A percentile compares a stretch with the other conserved stretches of the same genome.
phyloP scores from a whole-genome alignment of 23 tunicate genomes.

The Ascidia mentula region DNA sequence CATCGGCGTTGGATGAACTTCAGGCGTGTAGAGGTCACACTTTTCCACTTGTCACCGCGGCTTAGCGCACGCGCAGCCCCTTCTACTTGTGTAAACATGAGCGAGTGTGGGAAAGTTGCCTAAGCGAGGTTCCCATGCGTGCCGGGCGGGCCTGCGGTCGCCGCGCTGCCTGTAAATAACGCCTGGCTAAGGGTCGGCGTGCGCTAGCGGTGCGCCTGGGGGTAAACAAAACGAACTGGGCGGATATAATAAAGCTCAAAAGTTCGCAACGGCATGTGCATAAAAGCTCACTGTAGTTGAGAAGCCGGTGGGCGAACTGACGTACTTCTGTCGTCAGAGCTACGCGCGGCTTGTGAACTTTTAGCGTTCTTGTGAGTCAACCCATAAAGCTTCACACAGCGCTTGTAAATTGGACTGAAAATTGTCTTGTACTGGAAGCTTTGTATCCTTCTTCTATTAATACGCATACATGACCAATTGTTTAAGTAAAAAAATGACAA shows the following conservation, averaged over 20 bases:
- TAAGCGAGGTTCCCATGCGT: conserved; percentile 58
- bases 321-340: no score
- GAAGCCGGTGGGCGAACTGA: no score
- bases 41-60: conserved; percentile 9
- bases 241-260: conserved; percentile 1
- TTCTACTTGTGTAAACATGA: conserved; percentile 46
- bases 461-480: no score
- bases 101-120: conserved; percentile 83
- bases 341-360: no score
- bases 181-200: conserved; percentile 21
- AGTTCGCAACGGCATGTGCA: background rate
- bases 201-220: background rate
- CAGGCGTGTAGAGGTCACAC: conserved; percentile 19
- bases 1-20: background rate
- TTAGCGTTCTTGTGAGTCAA: no score
- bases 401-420: no score
- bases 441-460: no score
- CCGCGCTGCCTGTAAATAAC: conserved; percentile 35
- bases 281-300: background rate
- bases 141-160: conserved; percentile 44
- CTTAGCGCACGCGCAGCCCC: conserved; percentile 49
- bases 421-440: no score
- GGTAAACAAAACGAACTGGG: conserved; percentile 12
- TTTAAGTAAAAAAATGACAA: no score
- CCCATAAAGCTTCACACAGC: no score